These are phyloP conservation scores for Sebastiscus albofasciatus DNA, from an alignment of 2,797 vertebrate genomes.

Conservation along the genomic window DNA sequence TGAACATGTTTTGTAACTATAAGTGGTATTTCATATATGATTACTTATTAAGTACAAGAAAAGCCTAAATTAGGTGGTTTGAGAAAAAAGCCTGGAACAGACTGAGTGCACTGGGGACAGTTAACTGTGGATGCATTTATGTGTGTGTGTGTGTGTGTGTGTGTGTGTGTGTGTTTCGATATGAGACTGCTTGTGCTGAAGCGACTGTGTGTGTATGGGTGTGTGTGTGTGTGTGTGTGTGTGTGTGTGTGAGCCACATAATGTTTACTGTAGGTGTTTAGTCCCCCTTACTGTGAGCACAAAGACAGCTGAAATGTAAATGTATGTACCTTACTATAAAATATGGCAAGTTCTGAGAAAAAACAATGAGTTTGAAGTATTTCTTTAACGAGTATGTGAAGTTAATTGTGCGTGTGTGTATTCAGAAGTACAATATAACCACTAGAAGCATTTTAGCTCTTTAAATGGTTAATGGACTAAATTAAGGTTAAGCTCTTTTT, in stretches of 20 bases:
- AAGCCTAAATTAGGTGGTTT: constrained; percentile 81
- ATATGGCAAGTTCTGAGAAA: constrained; percentile 77
- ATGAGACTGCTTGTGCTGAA: constrained; percentile 21
- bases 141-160: constrained; percentile 15
- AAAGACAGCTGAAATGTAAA: constrained; percentile 81
- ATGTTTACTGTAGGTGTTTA: constrained; percentile 73
- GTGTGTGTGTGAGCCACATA: constrained; percentile 26
- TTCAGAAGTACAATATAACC: not conserved
- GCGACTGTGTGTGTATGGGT: constrained; percentile 3
- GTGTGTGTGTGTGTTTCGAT: constrained; percentile 23
- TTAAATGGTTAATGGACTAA: not conserved
- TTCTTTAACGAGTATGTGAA: constrained; percentile 23
- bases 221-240: not conserved
- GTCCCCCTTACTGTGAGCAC: constrained; percentile 82
- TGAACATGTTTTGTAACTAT: constrained; percentile 80
- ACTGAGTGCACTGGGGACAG: constrained; percentile 63
- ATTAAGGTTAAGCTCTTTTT: not conserved
- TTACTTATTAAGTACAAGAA: constrained; percentile 62
- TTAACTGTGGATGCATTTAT: constrained; percentile 34
- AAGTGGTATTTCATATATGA: constrained; percentile 81
- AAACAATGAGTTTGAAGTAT: constrained; percentile 24
- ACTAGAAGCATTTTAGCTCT: not conserved
- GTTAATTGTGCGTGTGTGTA: not conserved
- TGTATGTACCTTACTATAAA: constrained; percentile 85
- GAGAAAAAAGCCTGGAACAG: constrained; percentile 38